phyloP scores from a whole-genome alignment of 1,140 invertebrate genomes.

The Pemphigus obesinymphae region DNA sequence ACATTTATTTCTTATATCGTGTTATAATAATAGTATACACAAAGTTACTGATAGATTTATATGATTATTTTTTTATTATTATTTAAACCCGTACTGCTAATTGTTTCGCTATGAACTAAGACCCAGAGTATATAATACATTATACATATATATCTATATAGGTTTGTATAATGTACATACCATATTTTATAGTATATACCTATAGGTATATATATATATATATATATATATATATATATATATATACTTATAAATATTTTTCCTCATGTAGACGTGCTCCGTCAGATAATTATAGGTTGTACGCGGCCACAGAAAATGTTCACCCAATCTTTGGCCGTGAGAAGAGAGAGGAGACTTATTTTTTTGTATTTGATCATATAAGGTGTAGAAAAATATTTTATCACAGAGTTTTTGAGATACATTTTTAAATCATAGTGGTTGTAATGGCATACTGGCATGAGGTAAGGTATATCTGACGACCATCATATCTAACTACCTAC shows the following conservation, averaged over 20 bases:
- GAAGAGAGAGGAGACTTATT: slow-evolving; percentile 40
- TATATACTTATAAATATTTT: not conserved
- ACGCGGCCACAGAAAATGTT: slow-evolving; percentile 35
- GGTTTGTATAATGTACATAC: no score
- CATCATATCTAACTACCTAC: no score
- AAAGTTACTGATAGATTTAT: not conserved
- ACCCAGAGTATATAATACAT: slow-evolving; percentile 14
- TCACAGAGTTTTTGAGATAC: slow-evolving; percentile 3
- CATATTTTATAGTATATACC: no score
- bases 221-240: not conserved
- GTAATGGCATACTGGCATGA: not conserved
- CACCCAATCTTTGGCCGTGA: slow-evolving; percentile 41
- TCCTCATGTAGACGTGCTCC: slow-evolving; percentile 37
- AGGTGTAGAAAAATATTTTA: slow-evolving; percentile 33
- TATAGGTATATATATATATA: not conserved
- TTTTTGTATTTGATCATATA: slow-evolving; percentile 33
- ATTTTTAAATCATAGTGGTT: not conserved
- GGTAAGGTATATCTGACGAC: no score
- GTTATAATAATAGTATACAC: slow-evolving; percentile 27
- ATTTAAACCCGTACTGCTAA: slow-evolving; percentile 31
- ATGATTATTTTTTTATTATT: slow-evolving; percentile 12
- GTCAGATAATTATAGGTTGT: slow-evolving; percentile 40
- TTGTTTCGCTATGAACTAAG: slow-evolving; percentile 35
- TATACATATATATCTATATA: not conserved
- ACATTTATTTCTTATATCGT: not conserved